phyloP scores from a whole-genome alignment of 1,140 invertebrate genomes.

The Macrobrachium rosenbergii region DNA sequence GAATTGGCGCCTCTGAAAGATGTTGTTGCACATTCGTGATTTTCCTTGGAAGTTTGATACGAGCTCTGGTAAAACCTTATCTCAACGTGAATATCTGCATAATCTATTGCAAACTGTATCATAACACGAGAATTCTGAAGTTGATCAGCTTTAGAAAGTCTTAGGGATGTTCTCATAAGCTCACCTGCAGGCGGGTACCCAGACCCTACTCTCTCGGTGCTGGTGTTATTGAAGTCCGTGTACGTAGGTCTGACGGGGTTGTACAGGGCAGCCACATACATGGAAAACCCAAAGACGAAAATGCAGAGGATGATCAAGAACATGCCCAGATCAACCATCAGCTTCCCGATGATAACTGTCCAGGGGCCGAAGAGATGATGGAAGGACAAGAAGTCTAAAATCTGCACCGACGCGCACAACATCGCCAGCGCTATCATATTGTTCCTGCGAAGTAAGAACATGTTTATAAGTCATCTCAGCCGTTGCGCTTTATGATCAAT shows the following conservation, averaged over 20 bases:
- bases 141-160: neutral
- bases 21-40: neutral
- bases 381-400: conserved; percentile 96
- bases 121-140: too few relatives aligned
- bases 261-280: conserved; percentile 96
- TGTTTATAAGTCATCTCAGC: neutral
- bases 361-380: conserved; percentile 99
- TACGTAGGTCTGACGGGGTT: conserved; percentile 80
- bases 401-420: conserved; percentile 95
- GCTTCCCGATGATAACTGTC: conserved; percentile 79
- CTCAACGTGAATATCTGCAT: neutral
- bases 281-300: conserved; percentile 98
- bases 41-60: too few relatives aligned
- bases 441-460: conserved; percentile 79
- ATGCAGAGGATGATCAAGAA: conserved; percentile 97
- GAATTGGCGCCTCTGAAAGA: conserved; percentile 73
- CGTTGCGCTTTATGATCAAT: too few relatives aligned
- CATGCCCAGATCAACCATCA: conserved; percentile 73
- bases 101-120: too few relatives aligned
- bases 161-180: neutral
- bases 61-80: neutral
- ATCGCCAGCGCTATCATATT: conserved; percentile 96
- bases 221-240: conserved; percentile 32
- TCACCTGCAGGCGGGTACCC: conserved; percentile 65
- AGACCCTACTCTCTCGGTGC: conserved; percentile 53